Evolutionary conservation across 2,888 invertebrate genomes (phyloP).

Genomic region (Limnephilus auricula): DNA sequence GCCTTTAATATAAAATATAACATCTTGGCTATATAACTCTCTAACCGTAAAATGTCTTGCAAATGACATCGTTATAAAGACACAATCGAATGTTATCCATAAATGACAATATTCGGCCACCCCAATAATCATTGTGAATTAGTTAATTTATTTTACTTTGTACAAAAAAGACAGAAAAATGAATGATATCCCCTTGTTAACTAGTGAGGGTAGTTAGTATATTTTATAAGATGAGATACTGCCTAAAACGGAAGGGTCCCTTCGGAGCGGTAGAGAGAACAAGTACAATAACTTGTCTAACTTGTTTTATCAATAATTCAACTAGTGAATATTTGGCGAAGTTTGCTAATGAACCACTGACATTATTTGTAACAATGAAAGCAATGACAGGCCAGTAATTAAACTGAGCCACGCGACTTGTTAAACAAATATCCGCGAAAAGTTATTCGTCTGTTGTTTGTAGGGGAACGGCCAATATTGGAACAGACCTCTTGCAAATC

Average conservation of each 20-base stretch:
- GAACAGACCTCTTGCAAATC: background rate
- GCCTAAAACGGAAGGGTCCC: background rate
- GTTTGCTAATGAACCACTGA: background rate
- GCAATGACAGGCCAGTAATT: background rate
- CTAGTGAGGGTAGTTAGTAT: background rate
- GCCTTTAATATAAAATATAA: too few relatives aligned
- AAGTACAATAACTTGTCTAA: background rate
- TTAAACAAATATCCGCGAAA: conserved; percentile 4
- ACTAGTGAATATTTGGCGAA: background rate
- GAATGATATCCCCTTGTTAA: too few relatives aligned
- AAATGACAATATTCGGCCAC: background rate
- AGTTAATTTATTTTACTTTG: background rate
- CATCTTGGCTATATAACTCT: too few relatives aligned
- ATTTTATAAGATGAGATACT: background rate
- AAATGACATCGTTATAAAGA: background rate
- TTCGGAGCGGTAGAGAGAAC: background rate
- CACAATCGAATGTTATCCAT: background rate
- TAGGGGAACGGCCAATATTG: conserved; percentile 7
- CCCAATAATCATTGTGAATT: background rate
- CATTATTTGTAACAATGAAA: background rate
- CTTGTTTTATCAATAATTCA: background rate
- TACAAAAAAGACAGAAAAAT: background rate
- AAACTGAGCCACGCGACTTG: conserved; percentile 20
- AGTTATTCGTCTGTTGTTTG: conserved; percentile 3
- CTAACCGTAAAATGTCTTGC: too few relatives aligned